Conservation (phyloP, 2,113 vertebrate species). For the Vireo altiloquus region DNA sequence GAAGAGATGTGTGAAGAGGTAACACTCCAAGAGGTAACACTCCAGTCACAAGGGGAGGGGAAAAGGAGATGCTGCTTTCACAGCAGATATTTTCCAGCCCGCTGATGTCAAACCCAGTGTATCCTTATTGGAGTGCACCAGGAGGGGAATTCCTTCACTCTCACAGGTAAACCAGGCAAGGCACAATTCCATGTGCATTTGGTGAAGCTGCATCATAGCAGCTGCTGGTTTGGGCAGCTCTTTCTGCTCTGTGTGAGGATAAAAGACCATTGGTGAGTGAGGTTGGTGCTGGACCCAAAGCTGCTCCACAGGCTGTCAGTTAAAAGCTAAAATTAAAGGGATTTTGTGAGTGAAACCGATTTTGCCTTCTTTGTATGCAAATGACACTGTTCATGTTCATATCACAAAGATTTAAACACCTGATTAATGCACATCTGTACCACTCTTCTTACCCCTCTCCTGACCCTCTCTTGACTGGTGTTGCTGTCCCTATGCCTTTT, state of each 20-base stretch:
- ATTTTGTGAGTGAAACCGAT: not conserved
- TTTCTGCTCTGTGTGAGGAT: not conserved
- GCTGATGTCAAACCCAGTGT: not conserved
- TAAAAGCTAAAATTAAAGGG: not conserved
- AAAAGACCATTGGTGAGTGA: not conserved
- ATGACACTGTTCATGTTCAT: not conserved
- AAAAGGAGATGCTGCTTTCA: not conserved
- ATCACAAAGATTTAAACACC: not conserved
- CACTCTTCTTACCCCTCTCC: not conserved
- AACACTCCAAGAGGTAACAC: accelerated
- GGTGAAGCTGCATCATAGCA: not conserved
- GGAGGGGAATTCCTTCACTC: not conserved
- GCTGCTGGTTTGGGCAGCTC: not conserved
- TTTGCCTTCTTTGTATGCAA: not conserved
- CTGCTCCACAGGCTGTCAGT: not conserved
- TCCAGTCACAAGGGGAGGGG: not conserved
- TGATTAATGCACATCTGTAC: not conserved
- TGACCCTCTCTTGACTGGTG: not conserved
- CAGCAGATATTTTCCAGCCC: not conserved
- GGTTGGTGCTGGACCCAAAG: not conserved
- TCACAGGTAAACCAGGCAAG: not conserved
- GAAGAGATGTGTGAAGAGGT: not conserved
- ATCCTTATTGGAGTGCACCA: not conserved
- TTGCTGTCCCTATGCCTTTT: not conserved
- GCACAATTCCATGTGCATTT: accelerated